A percentile compares a stretch with the other conserved stretches of the same genome.
phyloP scores from a whole-genome alignment of 1,140 invertebrate species.

The Listronotus oregonensis region DNA sequence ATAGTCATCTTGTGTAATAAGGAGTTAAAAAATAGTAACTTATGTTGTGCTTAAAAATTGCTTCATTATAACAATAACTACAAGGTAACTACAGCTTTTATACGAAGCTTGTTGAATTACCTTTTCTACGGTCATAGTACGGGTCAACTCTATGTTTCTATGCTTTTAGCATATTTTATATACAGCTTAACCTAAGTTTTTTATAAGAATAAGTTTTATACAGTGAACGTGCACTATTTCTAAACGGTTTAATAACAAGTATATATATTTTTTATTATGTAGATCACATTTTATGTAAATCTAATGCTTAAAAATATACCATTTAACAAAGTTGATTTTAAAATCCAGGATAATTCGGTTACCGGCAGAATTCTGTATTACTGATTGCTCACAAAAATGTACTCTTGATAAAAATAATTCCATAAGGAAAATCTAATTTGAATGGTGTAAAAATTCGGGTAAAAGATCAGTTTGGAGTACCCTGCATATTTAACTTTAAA shows the following conservation, averaged over 20 bases:
- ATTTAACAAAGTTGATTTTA: neutral
- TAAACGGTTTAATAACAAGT: neutral
- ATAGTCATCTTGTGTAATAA: no score
- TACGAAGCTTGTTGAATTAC: neutral
- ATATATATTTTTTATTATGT: neutral
- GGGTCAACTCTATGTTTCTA: constrained; percentile 9
- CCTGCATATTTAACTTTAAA: no score
- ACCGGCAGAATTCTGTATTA: no score
- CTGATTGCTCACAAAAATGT: no score
- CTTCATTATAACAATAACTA: neutral
- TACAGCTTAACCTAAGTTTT: constrained; percentile 2
- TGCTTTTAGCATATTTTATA: constrained; percentile 11
- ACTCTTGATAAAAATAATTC: no score
- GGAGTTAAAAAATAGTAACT: no score
- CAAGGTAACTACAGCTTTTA: neutral
- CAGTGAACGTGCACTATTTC: neutral
- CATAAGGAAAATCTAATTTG: no score
- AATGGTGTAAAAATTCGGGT: no score
- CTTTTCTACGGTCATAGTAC: constrained; percentile 19
- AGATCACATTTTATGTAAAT: constrained; percentile 10
- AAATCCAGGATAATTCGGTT: neutral
- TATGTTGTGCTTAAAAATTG: constrained; percentile 2
- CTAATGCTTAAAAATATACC: neutral
- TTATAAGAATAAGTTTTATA: neutral
- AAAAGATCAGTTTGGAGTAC: no score